Evolutionary conservation across 2,888 invertebrate species (phyloP).

Genomic region (Poecilobothrus nobilitatus): DNA sequence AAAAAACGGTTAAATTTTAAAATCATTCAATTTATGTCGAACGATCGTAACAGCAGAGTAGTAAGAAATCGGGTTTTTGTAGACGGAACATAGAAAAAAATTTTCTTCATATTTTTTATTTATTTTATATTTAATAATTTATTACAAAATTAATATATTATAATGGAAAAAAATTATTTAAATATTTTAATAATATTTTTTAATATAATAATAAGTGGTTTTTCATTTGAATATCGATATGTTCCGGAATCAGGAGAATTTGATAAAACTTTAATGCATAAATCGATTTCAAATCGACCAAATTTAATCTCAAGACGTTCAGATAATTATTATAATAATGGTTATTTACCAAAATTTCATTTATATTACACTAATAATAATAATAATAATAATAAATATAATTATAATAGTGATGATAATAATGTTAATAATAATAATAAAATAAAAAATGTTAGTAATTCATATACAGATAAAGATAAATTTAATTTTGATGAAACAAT

Average conservation of each 20-base stretch:
- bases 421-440: conserved; percentile 4
- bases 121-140: no score
- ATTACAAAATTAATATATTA: no score
- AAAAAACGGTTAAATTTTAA: no score
- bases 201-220: background rate
- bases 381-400: background rate
- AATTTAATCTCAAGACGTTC: background rate
- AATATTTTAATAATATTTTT: conserved; percentile 7
- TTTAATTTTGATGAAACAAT: background rate
- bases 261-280: conserved; percentile 6
- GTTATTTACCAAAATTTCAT: background rate
- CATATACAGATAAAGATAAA: background rate
- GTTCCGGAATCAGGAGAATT: conserved; percentile 7
- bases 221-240: conserved; percentile 4
- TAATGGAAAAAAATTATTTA: no score
- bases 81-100: no score
- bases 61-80: no score
- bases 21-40: no score
- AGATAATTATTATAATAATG: background rate
- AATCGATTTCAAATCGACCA: background rate
- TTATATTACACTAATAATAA: background rate
- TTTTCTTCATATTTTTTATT: no score
- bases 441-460: background rate
- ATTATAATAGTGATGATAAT: background rate
- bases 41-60: no score